Conservation (phyloP, 2,888 invertebrate species). For the Osedax fenrisi region DNA sequence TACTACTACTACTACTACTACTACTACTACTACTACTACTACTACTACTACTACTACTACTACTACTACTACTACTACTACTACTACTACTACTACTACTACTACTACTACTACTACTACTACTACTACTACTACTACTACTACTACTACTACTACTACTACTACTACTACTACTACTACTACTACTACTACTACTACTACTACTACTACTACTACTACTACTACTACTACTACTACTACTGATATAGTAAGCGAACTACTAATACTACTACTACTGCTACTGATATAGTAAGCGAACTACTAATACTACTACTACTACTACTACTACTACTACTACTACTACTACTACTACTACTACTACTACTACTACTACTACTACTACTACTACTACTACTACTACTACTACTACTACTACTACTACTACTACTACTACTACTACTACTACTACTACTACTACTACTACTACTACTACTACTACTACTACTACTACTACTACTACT, state of each 20-base stretch:
- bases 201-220: background rate
- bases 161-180: background rate
- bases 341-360: background rate
- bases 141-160: conserved; percentile 2
- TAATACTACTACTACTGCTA: too few species aligned
- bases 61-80: background rate
- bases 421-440: conserved; percentile 8
- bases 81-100: background rate
- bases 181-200: background rate
- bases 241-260: too few species aligned
- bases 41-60: background rate
- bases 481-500: conserved; percentile 2
- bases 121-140: background rate
- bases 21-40: background rate
- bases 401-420: conserved; percentile 4
- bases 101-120: background rate
- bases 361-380: conserved; percentile 8
- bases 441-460: conserved; percentile 14
- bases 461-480: conserved; percentile 15
- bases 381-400: background rate
- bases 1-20: too few species aligned
- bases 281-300: too few species aligned
- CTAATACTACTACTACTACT: background rate
- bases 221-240: too few species aligned
- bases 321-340: conserved; percentile 13